Percentiles rank a stretch among this genome's conserved stretches.
Evolutionary conservation across 2,113 vertebrate genomes (phyloP).

Genomic region (Physeter macrocephalus): DNA sequence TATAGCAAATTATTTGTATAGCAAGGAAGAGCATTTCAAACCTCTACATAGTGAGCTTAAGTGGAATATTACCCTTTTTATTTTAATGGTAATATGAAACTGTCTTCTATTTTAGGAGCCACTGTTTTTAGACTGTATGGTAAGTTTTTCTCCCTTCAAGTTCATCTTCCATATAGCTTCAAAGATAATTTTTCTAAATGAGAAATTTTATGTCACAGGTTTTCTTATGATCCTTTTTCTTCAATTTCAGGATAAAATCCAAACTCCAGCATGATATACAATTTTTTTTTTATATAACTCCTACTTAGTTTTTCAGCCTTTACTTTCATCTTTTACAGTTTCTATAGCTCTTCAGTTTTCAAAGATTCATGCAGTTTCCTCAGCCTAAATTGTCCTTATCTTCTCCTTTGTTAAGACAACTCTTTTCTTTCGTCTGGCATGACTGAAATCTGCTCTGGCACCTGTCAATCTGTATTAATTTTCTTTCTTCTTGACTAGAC

Average conservation of each 20-base stretch:
- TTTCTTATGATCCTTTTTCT: not conserved
- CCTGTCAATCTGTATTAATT: not conserved
- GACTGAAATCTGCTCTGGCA: not conserved
- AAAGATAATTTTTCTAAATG: slow-evolving; percentile 20
- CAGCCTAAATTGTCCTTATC: not conserved
- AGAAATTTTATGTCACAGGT: slow-evolving; percentile 3
- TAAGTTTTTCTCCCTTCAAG: not conserved
- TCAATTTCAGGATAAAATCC: not conserved
- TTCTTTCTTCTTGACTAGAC: not conserved
- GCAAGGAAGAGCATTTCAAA: not conserved
- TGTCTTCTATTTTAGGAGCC: not conserved
- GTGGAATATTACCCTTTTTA: not conserved
- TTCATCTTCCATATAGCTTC: not conserved
- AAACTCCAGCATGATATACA: not conserved
- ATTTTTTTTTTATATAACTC: not conserved
- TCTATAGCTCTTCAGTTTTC: not conserved
- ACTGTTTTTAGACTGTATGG: slow-evolving; percentile 13
- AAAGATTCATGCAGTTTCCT: not conserved
- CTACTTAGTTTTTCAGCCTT: not conserved
- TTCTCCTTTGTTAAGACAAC: not conserved
- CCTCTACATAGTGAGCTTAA: not conserved
- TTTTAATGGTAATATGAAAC: not conserved
- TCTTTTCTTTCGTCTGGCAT: not conserved
- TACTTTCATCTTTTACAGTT: not conserved
- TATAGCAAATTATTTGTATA: not conserved